Percentiles rank a stretch among this genome's conserved stretches.
phyloP scores from a whole-genome alignment of 2,113 vertebrate genomes.

The Ptilonorhynchus violaceus region DNA sequence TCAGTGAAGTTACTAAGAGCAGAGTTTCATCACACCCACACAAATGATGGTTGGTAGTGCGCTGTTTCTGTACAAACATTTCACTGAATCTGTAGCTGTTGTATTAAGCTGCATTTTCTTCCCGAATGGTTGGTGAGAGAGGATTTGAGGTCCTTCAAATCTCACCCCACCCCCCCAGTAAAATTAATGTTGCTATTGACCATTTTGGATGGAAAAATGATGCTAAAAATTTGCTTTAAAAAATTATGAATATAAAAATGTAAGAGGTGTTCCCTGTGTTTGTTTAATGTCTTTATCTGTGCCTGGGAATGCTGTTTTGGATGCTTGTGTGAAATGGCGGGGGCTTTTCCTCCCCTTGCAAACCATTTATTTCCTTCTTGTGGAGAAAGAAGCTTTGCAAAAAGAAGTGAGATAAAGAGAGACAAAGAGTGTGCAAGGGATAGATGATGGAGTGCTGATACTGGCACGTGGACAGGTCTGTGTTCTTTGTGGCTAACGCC shows the following conservation, averaged over 20 bases:
- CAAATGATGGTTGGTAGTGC: not conserved
- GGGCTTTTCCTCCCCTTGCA: not conserved
- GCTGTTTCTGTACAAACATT: not conserved
- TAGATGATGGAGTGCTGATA: conserved; percentile 40
- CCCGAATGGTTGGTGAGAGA: not conserved
- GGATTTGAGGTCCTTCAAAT: not conserved
- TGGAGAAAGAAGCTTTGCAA: conserved; percentile 31
- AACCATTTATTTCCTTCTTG: conserved; percentile 44
- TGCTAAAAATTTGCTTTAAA: not conserved
- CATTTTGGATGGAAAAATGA: not conserved
- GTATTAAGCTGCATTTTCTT: not conserved
- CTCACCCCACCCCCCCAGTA: not conserved
- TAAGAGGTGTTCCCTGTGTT: not conserved
- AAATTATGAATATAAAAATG: not conserved
- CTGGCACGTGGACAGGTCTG: conserved; percentile 38
- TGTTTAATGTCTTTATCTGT: not conserved
- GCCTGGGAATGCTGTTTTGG: not conserved
- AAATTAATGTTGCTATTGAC: not conserved
- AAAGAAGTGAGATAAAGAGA: not conserved
- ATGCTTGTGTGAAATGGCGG: not conserved
- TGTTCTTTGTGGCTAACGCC: conserved; percentile 33
- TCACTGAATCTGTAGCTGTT: not conserved
- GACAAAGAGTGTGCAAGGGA: not conserved
- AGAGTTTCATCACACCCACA: not conserved
- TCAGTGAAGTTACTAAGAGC: not conserved